Evolutionary conservation across 2,888 invertebrate species (phyloP).

Genomic region (Augochlorella aurata): DNA sequence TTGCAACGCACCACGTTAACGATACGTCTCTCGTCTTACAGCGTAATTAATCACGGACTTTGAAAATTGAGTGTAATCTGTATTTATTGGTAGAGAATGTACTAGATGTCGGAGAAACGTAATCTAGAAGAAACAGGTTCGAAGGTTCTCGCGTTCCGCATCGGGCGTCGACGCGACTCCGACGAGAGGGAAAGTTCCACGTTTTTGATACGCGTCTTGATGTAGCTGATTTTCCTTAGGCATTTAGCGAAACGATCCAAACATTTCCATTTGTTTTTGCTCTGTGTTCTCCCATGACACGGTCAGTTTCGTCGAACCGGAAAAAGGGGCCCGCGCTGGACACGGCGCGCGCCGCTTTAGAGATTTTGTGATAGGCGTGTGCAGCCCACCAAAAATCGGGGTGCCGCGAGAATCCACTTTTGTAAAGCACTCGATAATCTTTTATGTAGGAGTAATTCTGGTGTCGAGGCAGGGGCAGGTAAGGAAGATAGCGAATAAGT

Average conservation of each 20-base stretch:
- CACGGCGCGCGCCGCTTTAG: conserved; percentile 38
- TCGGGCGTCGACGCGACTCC: conserved; percentile 14
- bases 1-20: not conserved
- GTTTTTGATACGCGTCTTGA: conserved; percentile 51
- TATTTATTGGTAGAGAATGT: conserved; percentile 33
- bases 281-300: conserved; percentile 30
- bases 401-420: conserved; percentile 56
- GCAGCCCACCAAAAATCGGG: conserved; percentile 36
- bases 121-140: conserved; percentile 31
- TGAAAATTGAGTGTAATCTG: conserved; percentile 14
- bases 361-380: conserved; percentile 59
- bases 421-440: conserved; percentile 59
- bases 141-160: conserved; percentile 18
- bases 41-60: conserved; percentile 11
- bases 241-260: conserved; percentile 64
- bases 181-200: conserved; percentile 22
- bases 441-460: conserved; percentile 53
- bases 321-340: conserved; percentile 25
- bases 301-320: conserved; percentile 44
- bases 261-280: conserved; percentile 67
- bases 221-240: conserved; percentile 67
- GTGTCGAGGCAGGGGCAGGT: conserved; percentile 1
- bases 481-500: conserved; percentile 32
- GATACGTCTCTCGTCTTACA: not conserved
- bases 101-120: conserved; percentile 22